phyloP scores from a whole-genome alignment of 2,113 vertebrate genomes.

The Callaeas wilsoni region DNA sequence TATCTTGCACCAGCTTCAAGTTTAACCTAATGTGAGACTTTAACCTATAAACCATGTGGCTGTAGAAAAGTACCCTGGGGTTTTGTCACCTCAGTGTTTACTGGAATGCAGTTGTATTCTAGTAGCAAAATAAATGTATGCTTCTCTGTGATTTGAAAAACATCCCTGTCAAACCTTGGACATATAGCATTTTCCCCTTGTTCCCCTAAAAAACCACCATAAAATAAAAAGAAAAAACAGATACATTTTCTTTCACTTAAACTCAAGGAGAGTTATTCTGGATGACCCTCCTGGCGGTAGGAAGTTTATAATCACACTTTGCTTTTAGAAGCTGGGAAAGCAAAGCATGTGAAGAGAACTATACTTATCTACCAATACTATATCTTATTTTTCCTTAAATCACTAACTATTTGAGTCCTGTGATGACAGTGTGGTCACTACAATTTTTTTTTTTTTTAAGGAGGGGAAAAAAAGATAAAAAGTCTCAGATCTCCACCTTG shows the following conservation, averaged over 20 bases:
- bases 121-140: not conserved
- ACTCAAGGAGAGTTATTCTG: not conserved
- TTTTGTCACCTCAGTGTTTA: not conserved
- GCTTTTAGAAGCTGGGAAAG: not conserved
- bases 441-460: not conserved
- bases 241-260: not conserved
- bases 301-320: not conserved
- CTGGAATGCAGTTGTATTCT: not conserved
- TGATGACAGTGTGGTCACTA: not conserved
- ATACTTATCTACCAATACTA: not conserved
- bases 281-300: not conserved
- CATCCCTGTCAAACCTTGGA: not conserved
- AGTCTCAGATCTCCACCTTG: not conserved
- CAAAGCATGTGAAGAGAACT: not conserved
- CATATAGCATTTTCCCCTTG: not conserved
- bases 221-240: not conserved
- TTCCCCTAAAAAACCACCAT: not conserved
- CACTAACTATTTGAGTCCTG: not conserved
- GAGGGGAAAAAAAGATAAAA: rapidly evolving
- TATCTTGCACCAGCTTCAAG: not conserved
- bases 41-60: not conserved
- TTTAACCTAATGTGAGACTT: not conserved
- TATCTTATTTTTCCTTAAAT: not conserved
- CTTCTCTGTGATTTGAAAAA: not conserved
- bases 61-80: not conserved